Evolutionary conservation across 2,888 invertebrate species (phyloP).

Genomic region (Aporophyla nigra): DNA sequence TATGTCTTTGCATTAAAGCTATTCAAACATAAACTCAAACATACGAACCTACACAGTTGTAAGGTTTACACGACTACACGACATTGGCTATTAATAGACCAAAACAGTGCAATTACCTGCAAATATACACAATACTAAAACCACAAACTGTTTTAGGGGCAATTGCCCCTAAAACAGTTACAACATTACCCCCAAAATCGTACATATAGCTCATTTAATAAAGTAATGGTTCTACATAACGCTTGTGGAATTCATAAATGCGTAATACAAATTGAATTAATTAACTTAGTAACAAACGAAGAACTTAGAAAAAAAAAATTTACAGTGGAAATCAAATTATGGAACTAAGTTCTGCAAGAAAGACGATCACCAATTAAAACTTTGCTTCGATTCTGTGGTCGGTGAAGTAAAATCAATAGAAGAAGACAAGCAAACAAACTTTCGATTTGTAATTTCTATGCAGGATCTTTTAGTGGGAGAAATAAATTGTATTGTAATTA

Average conservation of each 20-base stretch:
- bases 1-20: constrained; percentile 5
- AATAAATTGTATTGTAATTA: not conserved
- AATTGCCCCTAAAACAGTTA: constrained; percentile 1
- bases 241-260: constrained; percentile 19
- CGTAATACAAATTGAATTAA: constrained; percentile 32
- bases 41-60: not conserved
- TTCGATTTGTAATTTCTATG: constrained; percentile 2
- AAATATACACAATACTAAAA: constrained; percentile 19
- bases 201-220: constrained; percentile 12
- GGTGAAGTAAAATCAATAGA: constrained; percentile 40
- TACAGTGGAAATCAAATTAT: constrained; percentile 43
- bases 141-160: constrained; percentile 20
- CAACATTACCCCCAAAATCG: not conserved
- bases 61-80: not conserved
- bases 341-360: constrained; percentile 46
- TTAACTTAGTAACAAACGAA: constrained; percentile 34
- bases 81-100: constrained; percentile 16
- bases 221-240: constrained; percentile 8
- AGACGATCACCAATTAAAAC: constrained; percentile 59
- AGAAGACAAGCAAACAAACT: constrained; percentile 19
- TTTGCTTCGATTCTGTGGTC: constrained; percentile 31
- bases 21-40: not conserved
- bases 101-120: constrained; percentile 6
- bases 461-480: not conserved
- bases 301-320: constrained; percentile 44